Evolutionary conservation across 2,113 vertebrate genomes (phyloP).

Genomic region (Myrmecobius fasciatus): DNA sequence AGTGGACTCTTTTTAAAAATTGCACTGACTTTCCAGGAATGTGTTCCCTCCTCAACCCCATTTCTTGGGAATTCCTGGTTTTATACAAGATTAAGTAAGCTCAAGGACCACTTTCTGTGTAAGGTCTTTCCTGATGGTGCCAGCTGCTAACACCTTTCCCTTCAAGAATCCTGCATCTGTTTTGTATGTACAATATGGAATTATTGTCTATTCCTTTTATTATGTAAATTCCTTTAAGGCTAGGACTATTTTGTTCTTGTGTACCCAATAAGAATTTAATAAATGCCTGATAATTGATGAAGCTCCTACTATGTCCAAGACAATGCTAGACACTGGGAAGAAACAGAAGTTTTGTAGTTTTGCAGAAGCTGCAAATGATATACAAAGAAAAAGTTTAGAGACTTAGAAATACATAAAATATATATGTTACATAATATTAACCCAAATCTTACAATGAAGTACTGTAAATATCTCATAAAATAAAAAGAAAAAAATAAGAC

Average conservation of each 20-base stretch:
- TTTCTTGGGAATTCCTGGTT: not conserved
- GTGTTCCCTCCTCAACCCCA: not conserved
- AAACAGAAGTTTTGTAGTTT: too few relatives aligned
- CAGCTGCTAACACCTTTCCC: not conserved
- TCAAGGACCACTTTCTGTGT: not conserved
- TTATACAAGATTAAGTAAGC: not conserved
- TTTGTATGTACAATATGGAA: not conserved
- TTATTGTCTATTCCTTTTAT: not conserved
- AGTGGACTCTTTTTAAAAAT: not conserved
- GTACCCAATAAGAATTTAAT: not conserved
- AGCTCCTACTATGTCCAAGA: too few relatives aligned
- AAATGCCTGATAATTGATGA: not conserved
- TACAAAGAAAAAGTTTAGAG: too few relatives aligned
- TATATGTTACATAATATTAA: too few relatives aligned
- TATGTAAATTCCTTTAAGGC: not conserved
- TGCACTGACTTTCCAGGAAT: not conserved
- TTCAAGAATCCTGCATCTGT: not conserved
- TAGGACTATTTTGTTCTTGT: not conserved
- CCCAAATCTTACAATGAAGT: too few relatives aligned
- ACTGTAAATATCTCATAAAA: too few relatives aligned
- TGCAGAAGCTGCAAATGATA: too few relatives aligned
- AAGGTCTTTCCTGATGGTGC: not conserved
- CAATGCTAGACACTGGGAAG: too few relatives aligned
- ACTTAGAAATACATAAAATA: too few relatives aligned
- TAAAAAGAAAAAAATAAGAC: too few relatives aligned